phyloP scores from a whole-genome alignment of 1,140 invertebrate species.

The Diprion similis region DNA sequence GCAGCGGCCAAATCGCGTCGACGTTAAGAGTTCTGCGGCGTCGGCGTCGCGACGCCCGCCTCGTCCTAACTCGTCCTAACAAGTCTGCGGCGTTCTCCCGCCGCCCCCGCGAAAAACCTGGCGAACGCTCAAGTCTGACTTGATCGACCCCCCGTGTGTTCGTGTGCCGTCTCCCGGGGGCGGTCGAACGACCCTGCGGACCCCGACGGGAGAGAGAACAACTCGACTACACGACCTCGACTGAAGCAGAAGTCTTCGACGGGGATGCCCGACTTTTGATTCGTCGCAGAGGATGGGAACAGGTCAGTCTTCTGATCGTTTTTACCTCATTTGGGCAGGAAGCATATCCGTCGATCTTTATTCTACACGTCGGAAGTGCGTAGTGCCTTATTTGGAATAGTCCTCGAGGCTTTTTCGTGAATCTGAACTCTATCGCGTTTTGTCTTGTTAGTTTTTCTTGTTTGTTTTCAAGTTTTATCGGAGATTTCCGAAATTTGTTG shows the following conservation, averaged over 20 bases:
- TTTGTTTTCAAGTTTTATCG: no score
- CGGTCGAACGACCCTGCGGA: background rate
- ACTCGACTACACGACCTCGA: no score
- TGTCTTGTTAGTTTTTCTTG: background rate
- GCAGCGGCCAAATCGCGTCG: no score
- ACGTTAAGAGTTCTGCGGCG: background rate
- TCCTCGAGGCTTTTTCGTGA: background rate
- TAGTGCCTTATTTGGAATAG: background rate
- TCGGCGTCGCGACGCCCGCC: conserved; percentile 16
- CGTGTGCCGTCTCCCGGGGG: background rate
- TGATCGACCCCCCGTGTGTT: background rate
- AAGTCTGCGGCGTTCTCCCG: conserved; percentile 28
- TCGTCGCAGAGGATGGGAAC: conserved; percentile 49
- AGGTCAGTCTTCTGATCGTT: conserved; percentile 46
- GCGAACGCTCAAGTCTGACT: background rate
- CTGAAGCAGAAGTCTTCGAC: conserved; percentile 2
- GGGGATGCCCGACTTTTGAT: conserved; percentile 50
- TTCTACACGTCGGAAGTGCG: conserved; percentile 11
- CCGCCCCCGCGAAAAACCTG: conserved; percentile 10
- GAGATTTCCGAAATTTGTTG: no score
- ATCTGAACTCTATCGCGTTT: background rate
- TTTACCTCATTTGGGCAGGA: conserved; percentile 21
- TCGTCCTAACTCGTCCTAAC: no score
- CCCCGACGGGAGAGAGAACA: background rate
- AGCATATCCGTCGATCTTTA: no score